phyloP scores from a whole-genome alignment of 92 coral and sea anemone species.

The Zoanthus sociatus region DNA sequence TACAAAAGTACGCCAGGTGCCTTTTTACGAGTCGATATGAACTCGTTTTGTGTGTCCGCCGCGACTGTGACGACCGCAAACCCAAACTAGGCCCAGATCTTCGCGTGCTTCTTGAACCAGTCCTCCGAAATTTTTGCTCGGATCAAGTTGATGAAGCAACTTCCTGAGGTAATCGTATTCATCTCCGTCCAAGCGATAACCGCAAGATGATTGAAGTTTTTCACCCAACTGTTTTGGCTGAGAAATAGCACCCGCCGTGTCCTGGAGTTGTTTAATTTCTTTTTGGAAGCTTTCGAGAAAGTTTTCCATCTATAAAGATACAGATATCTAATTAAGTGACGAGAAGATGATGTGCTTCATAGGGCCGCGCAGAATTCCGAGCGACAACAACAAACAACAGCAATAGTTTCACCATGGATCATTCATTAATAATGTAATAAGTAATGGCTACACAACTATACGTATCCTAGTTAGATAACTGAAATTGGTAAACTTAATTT shows the following conservation, averaged over 20 bases:
- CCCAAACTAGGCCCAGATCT: slow-evolving; percentile 77
- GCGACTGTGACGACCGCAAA: slow-evolving; percentile 69
- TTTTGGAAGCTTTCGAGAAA: slow-evolving; percentile 51
- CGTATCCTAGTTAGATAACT: too few species aligned
- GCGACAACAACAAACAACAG: too few species aligned
- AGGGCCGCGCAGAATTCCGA: too few species aligned
- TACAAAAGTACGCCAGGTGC: not conserved
- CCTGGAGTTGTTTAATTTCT: slow-evolving; percentile 56
- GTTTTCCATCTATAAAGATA: slow-evolving; percentile 59
- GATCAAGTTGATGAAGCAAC: slow-evolving; percentile 43
- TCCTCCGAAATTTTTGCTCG: slow-evolving; percentile 71
- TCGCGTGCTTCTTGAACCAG: slow-evolving; percentile 68
- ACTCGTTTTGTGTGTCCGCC: slow-evolving; percentile 17
- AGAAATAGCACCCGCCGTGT: slow-evolving; percentile 47
- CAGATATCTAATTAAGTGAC: not conserved
- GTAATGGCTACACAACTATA: too few species aligned
- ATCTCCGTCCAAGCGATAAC: slow-evolving; percentile 65
- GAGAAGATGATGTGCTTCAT: too few species aligned
- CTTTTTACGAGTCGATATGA: not conserved
- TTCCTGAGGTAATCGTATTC: slow-evolving; percentile 53
- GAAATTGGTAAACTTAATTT: too few species aligned
- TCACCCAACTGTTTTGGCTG: slow-evolving; percentile 69
- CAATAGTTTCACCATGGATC: too few species aligned
- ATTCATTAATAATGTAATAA: too few species aligned
- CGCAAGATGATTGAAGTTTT: slow-evolving; percentile 38